These are phyloP conservation scores for Umimayanthus kanabou DNA, from an alignment of 92 coral and sea anemone genomes.

Conservation along the genomic window DNA sequence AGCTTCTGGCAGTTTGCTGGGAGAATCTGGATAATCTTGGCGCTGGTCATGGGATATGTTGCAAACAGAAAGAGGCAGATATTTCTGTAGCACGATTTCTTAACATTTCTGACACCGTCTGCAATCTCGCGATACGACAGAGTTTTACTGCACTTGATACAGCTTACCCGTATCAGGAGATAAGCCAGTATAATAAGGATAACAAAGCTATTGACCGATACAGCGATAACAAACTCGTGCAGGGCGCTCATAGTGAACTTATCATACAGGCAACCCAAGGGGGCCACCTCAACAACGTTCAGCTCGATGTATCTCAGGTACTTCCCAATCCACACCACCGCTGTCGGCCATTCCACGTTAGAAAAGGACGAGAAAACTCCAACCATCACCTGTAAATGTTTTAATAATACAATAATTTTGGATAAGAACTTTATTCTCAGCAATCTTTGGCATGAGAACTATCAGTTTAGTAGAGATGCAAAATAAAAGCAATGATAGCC, in stretches of 20 bases:
- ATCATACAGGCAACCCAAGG: slow-evolving; percentile 44
- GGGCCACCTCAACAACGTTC: slow-evolving; percentile 58
- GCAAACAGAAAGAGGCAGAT: slow-evolving; percentile 59
- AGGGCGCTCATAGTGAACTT: slow-evolving; percentile 46
- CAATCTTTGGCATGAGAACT: no score
- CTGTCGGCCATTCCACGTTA: slow-evolving; percentile 56
- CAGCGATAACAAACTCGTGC: slow-evolving; percentile 51
- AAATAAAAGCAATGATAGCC: no score
- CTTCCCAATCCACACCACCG: slow-evolving; percentile 61
- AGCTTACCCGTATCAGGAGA: slow-evolving; percentile 39
- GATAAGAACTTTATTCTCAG: not conserved
- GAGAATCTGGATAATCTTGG: slow-evolving; percentile 59
- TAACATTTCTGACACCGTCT: slow-evolving; percentile 14
- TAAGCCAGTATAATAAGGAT: slow-evolving; percentile 28
- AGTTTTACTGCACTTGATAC: slow-evolving; percentile 6
- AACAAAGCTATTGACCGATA: slow-evolving; percentile 25
- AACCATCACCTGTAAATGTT: slow-evolving; percentile 52
- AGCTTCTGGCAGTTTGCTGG: slow-evolving; percentile 53
- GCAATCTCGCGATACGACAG: slow-evolving; percentile 15
- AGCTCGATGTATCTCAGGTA: slow-evolving; percentile 53
- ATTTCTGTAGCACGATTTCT: slow-evolving; percentile 48
- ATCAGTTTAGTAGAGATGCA: no score
- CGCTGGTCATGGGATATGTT: slow-evolving; percentile 57
- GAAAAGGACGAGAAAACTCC: slow-evolving; percentile 58
- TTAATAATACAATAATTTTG: not conserved